phyloP scores from a whole-genome alignment of 2,113 vertebrate genomes.

The Nycticryphes semicollaris region DNA sequence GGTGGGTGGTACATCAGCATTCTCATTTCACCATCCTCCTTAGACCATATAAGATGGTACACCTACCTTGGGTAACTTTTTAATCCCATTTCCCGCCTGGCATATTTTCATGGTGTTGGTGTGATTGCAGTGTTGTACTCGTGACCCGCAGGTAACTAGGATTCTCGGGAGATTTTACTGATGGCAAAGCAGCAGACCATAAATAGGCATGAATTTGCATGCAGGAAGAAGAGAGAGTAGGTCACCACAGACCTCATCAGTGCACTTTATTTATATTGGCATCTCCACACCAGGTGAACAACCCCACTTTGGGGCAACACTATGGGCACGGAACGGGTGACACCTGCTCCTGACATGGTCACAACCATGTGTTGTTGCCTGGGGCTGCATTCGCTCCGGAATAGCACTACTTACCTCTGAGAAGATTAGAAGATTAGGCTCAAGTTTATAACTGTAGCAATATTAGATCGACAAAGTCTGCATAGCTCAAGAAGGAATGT shows the following conservation, averaged over 20 bases:
- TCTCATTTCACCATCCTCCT: neutral
- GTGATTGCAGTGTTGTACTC: neutral
- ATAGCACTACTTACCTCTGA: neutral
- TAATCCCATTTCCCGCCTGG: neutral
- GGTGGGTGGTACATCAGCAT: neutral
- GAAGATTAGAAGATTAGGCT: neutral
- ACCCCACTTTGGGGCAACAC: no score
- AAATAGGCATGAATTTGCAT: neutral
- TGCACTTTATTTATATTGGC: no score
- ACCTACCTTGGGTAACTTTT: neutral
- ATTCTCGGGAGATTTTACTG: neutral
- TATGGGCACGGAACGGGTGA: neutral
- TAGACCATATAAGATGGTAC: neutral
- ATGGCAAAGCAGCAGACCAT: neutral
- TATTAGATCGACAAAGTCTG: neutral
- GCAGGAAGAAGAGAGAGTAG: neutral
- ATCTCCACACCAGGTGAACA: no score
- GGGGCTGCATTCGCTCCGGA: accelerated
- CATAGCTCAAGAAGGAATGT: neutral
- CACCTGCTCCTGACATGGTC: neutral
- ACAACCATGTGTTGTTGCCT: neutral
- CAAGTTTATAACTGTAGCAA: neutral
- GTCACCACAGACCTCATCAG: neutral
- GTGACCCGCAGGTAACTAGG: neutral
- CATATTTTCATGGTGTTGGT: neutral